Evolutionary conservation across 2,888 invertebrate species (phyloP), one percentile per base, ranked within the genome.

Genomic region (Rhingia rostrata): DNA sequence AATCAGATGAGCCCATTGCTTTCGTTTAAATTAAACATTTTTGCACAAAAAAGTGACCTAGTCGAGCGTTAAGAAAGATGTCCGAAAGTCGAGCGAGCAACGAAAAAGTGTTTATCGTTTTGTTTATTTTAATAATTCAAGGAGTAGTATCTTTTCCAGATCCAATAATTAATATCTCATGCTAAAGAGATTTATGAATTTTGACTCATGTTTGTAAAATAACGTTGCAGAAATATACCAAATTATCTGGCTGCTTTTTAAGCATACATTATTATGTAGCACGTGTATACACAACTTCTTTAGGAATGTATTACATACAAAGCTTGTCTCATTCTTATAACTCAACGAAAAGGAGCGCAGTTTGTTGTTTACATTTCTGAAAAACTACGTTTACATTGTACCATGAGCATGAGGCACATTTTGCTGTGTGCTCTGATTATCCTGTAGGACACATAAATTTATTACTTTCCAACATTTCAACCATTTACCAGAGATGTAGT

Each of bases 361-460:
- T 43, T 32, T 33, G 9, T 22, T 56, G 41, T 51, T 33, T 32
- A 54, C 32, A 37, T 35, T 45, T 54, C 22, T 39, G 14, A 51
- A 39, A 32, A 47, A 58, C 45, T 14, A 47, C 39, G 14, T 33
- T 37, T 22, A 63, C 49, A 70, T 58, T 22, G 54, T 35, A 41
- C 10, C 7, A 4, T 4, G 6, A 14, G 10, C 47, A 63, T 39
- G 56, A 64, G 41, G 41, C 39, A 49, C 22, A 56, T 47, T 74
- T 73, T 63, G 51, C 72, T 45, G 14, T 49, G 14, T 10, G 12
- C 41, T 66, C 54, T 72, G 49, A 66, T 77, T 67, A 72, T 82
- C 60, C 70, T 39, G 39, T 35, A 54, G 33, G 39, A 66, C 67
- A 61, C 37, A 72, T 67, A 82, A 67, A 82, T 82, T 72, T 72